Percentiles rank a stretch among this genome's conserved stretches.
These are phyloP conservation scores for Apocheima hispidaria DNA, from an alignment of 2,888 invertebrate genomes.

Conservation along the genomic window DNA sequence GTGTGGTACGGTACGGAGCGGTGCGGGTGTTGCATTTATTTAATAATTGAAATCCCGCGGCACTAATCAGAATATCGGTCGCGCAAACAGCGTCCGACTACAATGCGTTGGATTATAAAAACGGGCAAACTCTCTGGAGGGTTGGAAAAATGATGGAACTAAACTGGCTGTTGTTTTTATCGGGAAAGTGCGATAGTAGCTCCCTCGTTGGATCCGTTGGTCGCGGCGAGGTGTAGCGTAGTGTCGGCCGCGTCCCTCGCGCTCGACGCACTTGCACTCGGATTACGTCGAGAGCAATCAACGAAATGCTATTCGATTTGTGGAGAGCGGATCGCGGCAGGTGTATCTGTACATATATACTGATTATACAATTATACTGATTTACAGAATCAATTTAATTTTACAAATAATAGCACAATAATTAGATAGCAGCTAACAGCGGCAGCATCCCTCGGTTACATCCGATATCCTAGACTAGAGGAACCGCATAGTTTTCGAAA, in stretches of 20 bases:
- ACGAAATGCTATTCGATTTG: too few species aligned
- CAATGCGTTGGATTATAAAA: not conserved
- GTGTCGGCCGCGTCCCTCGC: not conserved
- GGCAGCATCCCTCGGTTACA: too few species aligned
- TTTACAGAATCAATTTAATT: too few species aligned
- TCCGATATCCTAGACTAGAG: too few species aligned
- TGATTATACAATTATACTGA: too few species aligned
- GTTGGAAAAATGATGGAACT: not conserved
- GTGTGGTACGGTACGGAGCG: not conserved
- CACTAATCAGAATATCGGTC: constrained; percentile 14
- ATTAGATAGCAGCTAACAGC: too few species aligned
- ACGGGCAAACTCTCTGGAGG: not conserved
- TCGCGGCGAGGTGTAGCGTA: not conserved
- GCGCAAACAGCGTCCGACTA: not conserved
- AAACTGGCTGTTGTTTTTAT: not conserved
- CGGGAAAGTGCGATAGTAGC: not conserved
- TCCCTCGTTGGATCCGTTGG: too few species aligned
- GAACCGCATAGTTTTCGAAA: too few species aligned
- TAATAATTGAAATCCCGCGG: constrained; percentile 5
- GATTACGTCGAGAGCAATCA: constrained; percentile 20
- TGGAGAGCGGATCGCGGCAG: too few species aligned
- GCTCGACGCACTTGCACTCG: not conserved
- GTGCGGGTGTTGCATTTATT: not conserved
- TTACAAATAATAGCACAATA: too few species aligned
- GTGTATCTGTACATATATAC: too few species aligned